phyloP scores from a whole-genome alignment of 2,888 invertebrate species.

The Leptopterna dolabrata region DNA sequence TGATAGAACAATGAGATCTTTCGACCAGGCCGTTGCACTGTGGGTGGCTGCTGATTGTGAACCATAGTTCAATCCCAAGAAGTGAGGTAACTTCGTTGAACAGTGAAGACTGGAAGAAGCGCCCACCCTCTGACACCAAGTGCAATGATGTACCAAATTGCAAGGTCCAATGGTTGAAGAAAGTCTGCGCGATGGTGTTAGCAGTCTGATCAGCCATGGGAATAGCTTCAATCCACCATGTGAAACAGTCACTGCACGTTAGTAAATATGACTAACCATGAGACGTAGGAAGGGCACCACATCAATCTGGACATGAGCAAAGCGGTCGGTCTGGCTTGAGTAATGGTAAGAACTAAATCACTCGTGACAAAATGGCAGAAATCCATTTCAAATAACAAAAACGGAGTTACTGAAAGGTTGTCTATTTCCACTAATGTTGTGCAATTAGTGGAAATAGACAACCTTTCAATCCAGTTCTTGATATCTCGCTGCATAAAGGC shows the following conservation, averaged over 20 bases:
- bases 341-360: background rate
- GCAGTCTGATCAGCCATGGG: background rate
- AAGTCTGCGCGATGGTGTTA: background rate
- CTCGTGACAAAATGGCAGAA: too few relatives aligned
- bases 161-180: background rate
- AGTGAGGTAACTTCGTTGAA: background rate
- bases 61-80: background rate
- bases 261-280: background rate
- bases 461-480: constrained; percentile 63
- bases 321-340: background rate
- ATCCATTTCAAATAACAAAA: too few relatives aligned
- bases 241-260: background rate
- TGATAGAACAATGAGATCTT: background rate
- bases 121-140: background rate
- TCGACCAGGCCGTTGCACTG: background rate
- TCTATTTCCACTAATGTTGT: too few relatives aligned
- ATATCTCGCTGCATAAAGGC: constrained; percentile 64
- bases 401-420: too few relatives aligned
- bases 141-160: constrained; percentile 1
- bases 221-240: background rate
- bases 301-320: background rate
- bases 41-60: background rate
- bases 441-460: background rate
- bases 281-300: background rate
- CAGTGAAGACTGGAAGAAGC: constrained; percentile 14